Evolutionary conservation across 2,888 invertebrate genomes (phyloP).

Genomic region (Drosophila nigricruria): DNA sequence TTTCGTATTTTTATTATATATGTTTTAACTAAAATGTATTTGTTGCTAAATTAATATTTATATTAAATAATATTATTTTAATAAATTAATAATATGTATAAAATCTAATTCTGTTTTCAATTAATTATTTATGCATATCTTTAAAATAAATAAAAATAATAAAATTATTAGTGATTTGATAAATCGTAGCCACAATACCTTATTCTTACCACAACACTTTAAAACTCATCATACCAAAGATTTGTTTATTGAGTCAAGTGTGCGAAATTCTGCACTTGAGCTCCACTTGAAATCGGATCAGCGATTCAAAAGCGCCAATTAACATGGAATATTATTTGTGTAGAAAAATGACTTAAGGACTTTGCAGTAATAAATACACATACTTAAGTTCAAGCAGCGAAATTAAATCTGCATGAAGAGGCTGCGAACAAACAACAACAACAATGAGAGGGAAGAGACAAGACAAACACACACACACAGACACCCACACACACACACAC

Average conservation of each 20-base stretch:
- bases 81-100: not conserved
- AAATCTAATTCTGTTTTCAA: not conserved
- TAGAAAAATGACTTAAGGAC: conserved; percentile 58
- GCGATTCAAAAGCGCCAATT: conserved; percentile 35
- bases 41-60: not conserved
- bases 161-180: not conserved
- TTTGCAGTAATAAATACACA: conserved; percentile 65
- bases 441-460: conserved; percentile 16
- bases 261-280: conserved; percentile 77
- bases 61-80: not conserved
- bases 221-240: conserved; percentile 8
- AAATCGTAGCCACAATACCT: not conserved
- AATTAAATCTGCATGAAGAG: conserved; percentile 78
- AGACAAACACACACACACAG: conserved; percentile 15
- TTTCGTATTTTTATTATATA: not conserved
- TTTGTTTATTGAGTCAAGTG: conserved; percentile 60
- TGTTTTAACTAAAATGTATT: not conserved
- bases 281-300: conserved; percentile 68
- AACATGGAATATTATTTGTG: conserved; percentile 31
- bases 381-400: conserved; percentile 74
- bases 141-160: not conserved
- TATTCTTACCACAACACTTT: not conserved
- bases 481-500: conserved; percentile 3
- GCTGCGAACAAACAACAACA: conserved; percentile 66
- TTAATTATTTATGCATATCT: too few relatives aligned